Conservation (phyloP, 1,140 invertebrate genomes). For the Teleogryllus occipitalis region DNA sequence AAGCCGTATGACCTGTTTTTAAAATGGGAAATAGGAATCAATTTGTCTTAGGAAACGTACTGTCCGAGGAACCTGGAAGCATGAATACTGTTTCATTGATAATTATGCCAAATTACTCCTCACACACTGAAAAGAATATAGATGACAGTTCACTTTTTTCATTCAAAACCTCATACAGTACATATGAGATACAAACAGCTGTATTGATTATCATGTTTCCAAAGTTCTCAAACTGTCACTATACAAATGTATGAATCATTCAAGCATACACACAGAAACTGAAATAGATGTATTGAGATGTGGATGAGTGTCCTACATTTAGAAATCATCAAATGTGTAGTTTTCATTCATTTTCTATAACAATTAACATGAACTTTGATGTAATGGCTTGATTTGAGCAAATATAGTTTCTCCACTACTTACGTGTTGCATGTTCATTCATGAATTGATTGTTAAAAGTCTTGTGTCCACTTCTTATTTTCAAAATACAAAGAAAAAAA, state of each 20-base stretch:
- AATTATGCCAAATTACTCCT: background rate
- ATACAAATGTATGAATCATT: slow-evolving; percentile 10
- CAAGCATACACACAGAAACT: slow-evolving; percentile 9
- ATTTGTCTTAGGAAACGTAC: background rate
- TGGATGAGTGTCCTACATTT: slow-evolving; percentile 6
- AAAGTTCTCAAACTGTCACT: background rate
- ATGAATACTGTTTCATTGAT: background rate
- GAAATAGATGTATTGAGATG: background rate
- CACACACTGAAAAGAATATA: background rate
- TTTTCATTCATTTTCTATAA: slow-evolving; percentile 18
- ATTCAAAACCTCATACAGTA: background rate
- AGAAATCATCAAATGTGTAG: slow-evolving; percentile 6
- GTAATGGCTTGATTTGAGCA: slow-evolving; percentile 19
- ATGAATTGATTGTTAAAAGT: slow-evolving; percentile 20
- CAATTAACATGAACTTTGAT: slow-evolving; percentile 21
- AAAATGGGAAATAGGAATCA: slow-evolving; percentile 1
- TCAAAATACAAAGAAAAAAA: slow-evolving; percentile 11
- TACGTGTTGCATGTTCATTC: slow-evolving; percentile 14
- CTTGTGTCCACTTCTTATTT: background rate
- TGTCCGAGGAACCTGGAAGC: background rate
- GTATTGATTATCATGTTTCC: background rate
- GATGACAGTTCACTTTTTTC: background rate
- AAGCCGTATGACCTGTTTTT: background rate
- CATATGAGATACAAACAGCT: background rate
- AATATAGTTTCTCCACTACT: slow-evolving; percentile 18